phyloP scores from a whole-genome alignment of 2,797 vertebrate genomes.

The Epinephelus coioides region DNA sequence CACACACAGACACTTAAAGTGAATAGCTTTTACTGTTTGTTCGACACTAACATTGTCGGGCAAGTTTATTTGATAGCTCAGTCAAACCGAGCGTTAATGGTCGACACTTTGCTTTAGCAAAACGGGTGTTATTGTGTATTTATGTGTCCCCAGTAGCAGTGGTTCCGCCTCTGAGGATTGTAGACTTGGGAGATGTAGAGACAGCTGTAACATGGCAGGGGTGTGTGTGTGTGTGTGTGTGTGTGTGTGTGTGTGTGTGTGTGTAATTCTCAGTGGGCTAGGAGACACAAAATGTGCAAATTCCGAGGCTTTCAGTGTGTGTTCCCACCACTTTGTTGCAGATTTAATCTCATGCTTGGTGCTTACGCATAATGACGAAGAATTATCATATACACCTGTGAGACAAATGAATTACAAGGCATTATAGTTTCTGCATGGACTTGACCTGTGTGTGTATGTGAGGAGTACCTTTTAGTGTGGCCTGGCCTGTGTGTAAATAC shows the following conservation, averaged over 20 bases:
- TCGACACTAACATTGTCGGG: background rate
- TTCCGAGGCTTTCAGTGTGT: conserved; percentile 36
- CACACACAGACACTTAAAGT: background rate
- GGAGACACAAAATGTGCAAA: conserved; percentile 39
- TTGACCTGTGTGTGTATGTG: background rate
- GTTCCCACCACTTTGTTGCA: conserved; percentile 18
- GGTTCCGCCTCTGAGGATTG: conserved; percentile 27
- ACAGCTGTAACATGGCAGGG: conserved; percentile 62
- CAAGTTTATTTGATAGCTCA: conserved; percentile 27
- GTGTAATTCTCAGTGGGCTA: background rate
- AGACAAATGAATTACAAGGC: background rate
- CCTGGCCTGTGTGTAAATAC: background rate
- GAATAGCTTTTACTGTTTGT: background rate
- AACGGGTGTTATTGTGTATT: background rate
- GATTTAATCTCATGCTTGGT: conserved; percentile 15
- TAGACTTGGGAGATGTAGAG: conserved; percentile 46
- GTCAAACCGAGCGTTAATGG: conserved; percentile 22
- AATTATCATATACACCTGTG: conserved; percentile 1
- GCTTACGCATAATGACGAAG: conserved; percentile 14
- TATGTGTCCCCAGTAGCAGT: conserved; percentile 24
- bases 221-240: conserved; percentile 8
- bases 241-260: conserved; percentile 12
- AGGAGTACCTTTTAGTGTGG: too few species aligned
- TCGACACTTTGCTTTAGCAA: conserved; percentile 4
- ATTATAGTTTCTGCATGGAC: background rate